Evolutionary conservation across 2,797 vertebrate genomes (phyloP).

Genomic region (Spea hammondii): DNA sequence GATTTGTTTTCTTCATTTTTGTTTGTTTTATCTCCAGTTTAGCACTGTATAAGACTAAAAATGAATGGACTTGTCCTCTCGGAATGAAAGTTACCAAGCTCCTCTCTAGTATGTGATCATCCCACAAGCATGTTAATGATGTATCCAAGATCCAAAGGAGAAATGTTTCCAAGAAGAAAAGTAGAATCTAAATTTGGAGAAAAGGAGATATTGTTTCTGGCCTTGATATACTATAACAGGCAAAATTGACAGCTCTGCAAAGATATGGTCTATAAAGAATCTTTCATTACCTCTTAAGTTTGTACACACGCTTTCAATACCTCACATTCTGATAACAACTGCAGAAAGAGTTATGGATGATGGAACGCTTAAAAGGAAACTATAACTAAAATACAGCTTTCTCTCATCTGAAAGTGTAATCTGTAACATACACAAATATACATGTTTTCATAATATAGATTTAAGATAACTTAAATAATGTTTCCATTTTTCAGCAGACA

Average conservation of each 20-base stretch:
- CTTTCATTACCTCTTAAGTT: conserved; percentile 24
- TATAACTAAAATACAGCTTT: neutral
- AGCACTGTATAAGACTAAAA: no score
- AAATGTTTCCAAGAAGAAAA: conserved; percentile 32
- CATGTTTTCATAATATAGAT: no score
- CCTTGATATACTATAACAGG: conserved; percentile 20
- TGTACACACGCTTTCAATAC: conserved; percentile 38
- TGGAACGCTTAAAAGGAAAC: neutral
- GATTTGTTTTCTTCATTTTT: no score
- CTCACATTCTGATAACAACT: conserved; percentile 30
- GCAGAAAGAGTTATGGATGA: conserved; percentile 19
- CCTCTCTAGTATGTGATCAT: neutral
- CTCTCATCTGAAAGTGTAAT: no score
- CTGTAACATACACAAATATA: no score
- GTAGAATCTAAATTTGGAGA: conserved; percentile 33
- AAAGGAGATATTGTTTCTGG: conserved; percentile 45
- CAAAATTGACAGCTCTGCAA: conserved; percentile 39
- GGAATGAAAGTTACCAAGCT: no score
- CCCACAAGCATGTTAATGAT: neutral
- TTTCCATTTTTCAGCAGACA: no score
- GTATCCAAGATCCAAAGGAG: conserved; percentile 14
- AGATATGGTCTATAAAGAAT: conserved; percentile 27
- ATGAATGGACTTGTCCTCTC: no score
- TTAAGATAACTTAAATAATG: no score
- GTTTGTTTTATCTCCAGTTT: no score